phyloP scores from a whole-genome alignment of 35 echinoderm and acorn worm genomes.

The Apostichopus californicus region DNA sequence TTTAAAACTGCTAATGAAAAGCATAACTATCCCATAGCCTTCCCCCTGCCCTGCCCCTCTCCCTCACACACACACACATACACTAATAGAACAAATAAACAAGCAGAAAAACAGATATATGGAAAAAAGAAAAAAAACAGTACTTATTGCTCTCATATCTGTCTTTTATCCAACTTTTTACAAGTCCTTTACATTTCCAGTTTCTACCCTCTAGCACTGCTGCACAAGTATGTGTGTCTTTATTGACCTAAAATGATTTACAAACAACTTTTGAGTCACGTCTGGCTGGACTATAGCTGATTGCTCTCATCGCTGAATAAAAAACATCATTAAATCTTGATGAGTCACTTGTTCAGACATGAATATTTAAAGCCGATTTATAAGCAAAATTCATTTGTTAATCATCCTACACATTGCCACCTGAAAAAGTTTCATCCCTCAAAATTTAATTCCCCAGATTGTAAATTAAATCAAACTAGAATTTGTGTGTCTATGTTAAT shows the following conservation, averaged over 20 bases:
- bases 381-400: neutral
- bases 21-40: too few species aligned
- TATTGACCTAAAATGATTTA: neutral
- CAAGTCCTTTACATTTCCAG: too few species aligned
- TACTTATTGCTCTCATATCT: too few species aligned
- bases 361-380: neutral
- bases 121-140: too few species aligned
- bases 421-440: neutral
- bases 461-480: neutral
- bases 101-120: too few species aligned
- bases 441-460: neutral
- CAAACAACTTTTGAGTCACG: neutral
- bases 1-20: too few species aligned
- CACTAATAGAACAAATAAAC: too few species aligned
- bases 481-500: slow-evolving; percentile 1
- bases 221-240: neutral
- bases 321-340: neutral
- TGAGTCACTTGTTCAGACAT: neutral
- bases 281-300: neutral
- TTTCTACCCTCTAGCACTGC: neutral
- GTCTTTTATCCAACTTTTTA: too few species aligned
- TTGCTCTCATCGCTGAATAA: neutral
- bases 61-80: too few species aligned
- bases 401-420: neutral
- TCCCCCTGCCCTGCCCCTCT: too few species aligned